Evolutionary conservation across 1,140 invertebrate genomes (phyloP).

Genomic region (Ceratina calcarata): DNA sequence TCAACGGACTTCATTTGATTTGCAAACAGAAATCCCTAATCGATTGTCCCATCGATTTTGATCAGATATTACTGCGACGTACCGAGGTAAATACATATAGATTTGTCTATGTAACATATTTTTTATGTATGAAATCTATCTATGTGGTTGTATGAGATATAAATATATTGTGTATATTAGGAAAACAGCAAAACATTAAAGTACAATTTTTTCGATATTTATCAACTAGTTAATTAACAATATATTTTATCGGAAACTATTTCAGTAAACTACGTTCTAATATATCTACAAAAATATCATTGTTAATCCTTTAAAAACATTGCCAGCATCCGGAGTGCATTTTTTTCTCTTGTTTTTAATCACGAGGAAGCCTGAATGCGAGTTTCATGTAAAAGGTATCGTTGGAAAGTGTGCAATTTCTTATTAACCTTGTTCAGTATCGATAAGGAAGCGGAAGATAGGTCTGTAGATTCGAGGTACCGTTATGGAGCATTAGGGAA

Average conservation of each 20-base stretch:
- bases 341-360: not conserved
- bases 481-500: constrained; percentile 54
- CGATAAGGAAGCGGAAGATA: constrained; percentile 46
- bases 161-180: too few species aligned
- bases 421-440: not conserved
- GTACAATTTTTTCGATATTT: too few species aligned
- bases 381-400: not conserved
- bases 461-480: constrained; percentile 58
- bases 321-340: not conserved
- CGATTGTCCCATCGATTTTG: not conserved
- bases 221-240: too few species aligned
- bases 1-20: constrained; percentile 20
- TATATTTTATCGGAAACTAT: too few species aligned
- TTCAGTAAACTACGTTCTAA: too few species aligned
- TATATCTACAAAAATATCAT: not conserved
- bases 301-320: not conserved
- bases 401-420: too few species aligned
- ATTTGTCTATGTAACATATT: too few species aligned
- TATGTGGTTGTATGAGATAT: too few species aligned
- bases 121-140: too few species aligned
- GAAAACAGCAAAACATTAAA: too few species aligned
- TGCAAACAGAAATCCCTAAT: constrained; percentile 22
- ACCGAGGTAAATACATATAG: too few species aligned
- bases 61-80: not conserved
- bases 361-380: not conserved